Evolutionary conservation across 2,113 vertebrate species (phyloP), one percentile per base, ranked within the genome.

Genomic region (Trematocara variabile): DNA sequence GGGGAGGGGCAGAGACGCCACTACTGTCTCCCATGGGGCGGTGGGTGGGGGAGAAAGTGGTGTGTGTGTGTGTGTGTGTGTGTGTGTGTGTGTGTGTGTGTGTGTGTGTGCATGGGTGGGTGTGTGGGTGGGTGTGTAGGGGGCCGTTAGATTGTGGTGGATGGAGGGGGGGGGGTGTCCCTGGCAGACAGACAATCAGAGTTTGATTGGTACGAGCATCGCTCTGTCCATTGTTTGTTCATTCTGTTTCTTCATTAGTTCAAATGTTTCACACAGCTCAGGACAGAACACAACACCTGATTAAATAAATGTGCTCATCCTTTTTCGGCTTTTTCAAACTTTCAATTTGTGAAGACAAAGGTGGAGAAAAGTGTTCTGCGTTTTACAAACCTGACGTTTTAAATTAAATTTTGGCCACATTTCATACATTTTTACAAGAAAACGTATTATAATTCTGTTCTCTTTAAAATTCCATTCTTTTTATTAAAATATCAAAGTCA

Each of bases 1-100:
- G n/a, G n/a, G n/a, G n/a, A n/a, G n/a, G n/a, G n/a, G n/a, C 81
- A 20, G 63, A 93, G 93, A 93, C 92, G 93, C 93, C 92, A 91
- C 55, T 73, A 79, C 80, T 63, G 91, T 87, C 83, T 92, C 91
- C 88, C 86, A 85, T 93, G 89, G 89, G 93, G 90, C 85, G n/a
- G n/a, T 84, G 90, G 91, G 90, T 92, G 89, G 86, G 83, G 70
- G 55, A 44, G 87, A 81, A 85, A 86, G 82, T 82, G 70, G 52
- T 22, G 52, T 53, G 50, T 52, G 18, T 52, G 46, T 8, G 14
- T 7, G 6, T 16, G 39, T 28, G 3, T 7, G 18, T 73, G 83
- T 56, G 86, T 79, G 56, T 81, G 82, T 65, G 84, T n/a, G n/a
- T 8, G 14, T 7, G 6, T 16, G 39, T 28, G 3, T 7, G 18